Conservation (phyloP, 1,140 invertebrate species). For the Sycobia sp. region DNA sequence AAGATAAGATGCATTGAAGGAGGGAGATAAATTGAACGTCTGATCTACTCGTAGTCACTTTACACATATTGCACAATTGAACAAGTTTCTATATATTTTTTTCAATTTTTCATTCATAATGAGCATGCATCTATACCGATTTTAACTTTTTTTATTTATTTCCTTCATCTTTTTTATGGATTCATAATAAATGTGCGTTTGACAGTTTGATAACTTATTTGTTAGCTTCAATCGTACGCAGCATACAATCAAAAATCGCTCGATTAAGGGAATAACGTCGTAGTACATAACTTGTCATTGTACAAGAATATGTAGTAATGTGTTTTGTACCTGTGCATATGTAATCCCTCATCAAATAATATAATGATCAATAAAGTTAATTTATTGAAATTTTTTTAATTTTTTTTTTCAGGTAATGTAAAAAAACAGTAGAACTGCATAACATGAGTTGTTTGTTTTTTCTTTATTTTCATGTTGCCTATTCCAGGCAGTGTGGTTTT, state of each 20-base stretch:
- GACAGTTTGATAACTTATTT: conserved; percentile 24
- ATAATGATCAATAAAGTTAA: conserved; percentile 23
- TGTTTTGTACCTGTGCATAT: too few species aligned
- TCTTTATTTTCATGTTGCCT: conserved; percentile 22
- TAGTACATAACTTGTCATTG: conserved; percentile 18
- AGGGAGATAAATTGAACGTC: conserved; percentile 1
- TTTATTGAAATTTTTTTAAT: conserved; percentile 12
- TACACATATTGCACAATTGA: conserved; percentile 32
- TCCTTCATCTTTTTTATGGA: not conserved
- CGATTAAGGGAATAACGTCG: conserved; percentile 30
- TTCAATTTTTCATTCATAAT: conserved; percentile 10
- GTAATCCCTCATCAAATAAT: conserved; percentile 4
- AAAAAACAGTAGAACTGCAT: conserved; percentile 29
- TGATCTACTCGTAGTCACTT: conserved; percentile 29
- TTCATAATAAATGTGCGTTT: conserved; percentile 28
- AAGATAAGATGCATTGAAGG: conserved; percentile 4
- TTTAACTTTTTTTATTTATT: not conserved
- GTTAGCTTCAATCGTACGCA: conserved; percentile 21
- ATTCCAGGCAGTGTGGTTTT: conserved; percentile 12
- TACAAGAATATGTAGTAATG: conserved; percentile 14
- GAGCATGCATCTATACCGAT: conserved; percentile 23
- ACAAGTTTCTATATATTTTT: conserved; percentile 23
- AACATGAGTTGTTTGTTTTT: conserved; percentile 19
- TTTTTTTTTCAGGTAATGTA: conserved; percentile 24
- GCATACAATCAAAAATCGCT: conserved; percentile 28